Evolutionary conservation across 2,888 invertebrate species (phyloP), one percentile per base, ranked within the genome.

Genomic region (Bursaphelenchus okinawaensis): DNA sequence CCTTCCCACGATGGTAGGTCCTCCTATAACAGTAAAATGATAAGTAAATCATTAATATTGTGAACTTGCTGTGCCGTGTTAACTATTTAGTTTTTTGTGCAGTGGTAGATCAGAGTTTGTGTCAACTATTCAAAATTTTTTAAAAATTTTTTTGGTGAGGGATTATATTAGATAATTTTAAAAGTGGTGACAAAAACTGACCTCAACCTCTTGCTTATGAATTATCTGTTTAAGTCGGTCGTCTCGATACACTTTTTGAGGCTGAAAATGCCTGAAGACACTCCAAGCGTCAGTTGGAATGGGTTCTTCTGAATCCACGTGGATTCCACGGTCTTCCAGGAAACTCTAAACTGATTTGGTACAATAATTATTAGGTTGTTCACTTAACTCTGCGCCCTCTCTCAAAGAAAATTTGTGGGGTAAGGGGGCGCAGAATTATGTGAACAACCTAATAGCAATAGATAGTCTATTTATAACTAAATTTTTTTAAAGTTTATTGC

Each of bases 281-380:
- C 62, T 69, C 69, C 69, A 69, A 23, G 72, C 55, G 55, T 69
- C 69, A 8, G 63, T 67, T 26, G 69, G 69, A n/a, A 73, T 69
- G 7, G 23, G 26, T 27, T 73, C 69, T 24, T 19, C 51, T 7
- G 6, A 9, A 12, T 56, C 69, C 29, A 69, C 58, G 24, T 55
- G 27, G 20, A 71, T 29, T 12, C 69, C 69, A 24, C 73, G 57
- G 55, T 73, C 73, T 28, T 58, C 52, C 9, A 71, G 66, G 27
- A 72, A 68, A 24, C 50, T 66, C 66, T 66, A 8, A 12, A 63
- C 8, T 54, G 22, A 22, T n/a, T n/a, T n/a, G n/a, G n/a, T n/a
- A n/a, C n/a, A n/a, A n/a, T n/a, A n/a, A n/a, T n/a, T n/a, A n/a
- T n/a, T n/a, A n/a, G n/a, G n/a, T n/a, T n/a, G n/a, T n/a, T n/a